phyloP scores from a whole-genome alignment of 2,888 invertebrate species.

The Lasioglossum marginatum region DNA sequence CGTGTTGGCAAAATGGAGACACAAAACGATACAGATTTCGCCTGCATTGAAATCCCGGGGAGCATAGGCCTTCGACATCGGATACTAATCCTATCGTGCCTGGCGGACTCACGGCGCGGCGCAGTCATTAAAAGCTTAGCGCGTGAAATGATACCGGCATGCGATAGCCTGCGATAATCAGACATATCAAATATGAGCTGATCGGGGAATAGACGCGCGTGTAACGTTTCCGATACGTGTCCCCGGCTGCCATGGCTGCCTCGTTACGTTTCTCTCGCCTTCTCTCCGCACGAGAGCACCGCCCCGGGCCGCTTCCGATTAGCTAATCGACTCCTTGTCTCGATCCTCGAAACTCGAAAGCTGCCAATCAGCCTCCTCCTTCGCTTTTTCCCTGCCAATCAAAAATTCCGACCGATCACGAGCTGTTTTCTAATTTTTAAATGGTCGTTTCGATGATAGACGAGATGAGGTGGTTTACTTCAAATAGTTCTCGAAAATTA shows the following conservation, averaged over 20 bases:
- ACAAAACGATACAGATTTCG: conserved; percentile 15
- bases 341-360: conserved; percentile 8
- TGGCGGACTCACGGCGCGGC: conserved; percentile 55
- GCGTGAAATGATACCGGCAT: conserved; percentile 58
- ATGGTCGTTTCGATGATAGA: no score
- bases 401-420: neutral
- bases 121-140: conserved; percentile 68
- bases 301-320: conserved; percentile 22
- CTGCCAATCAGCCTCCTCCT: neutral
- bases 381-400: neutral
- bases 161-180: conserved; percentile 66
- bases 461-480: no score
- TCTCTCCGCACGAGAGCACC: conserved; percentile 10
- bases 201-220: conserved; percentile 63
- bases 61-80: conserved; percentile 49
- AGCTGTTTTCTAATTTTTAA: no score
- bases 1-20: conserved; percentile 34
- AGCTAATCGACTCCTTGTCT: conserved; percentile 23
- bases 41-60: conserved; percentile 28
- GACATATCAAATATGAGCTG: conserved; percentile 61
- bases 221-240: conserved; percentile 60
- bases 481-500: no score
- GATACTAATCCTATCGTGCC: conserved; percentile 69
- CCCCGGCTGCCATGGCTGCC: conserved; percentile 31
- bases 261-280: conserved; percentile 38